phyloP scores from a whole-genome alignment of 1,140 invertebrate genomes.

The Trichonephila inaurata region DNA sequence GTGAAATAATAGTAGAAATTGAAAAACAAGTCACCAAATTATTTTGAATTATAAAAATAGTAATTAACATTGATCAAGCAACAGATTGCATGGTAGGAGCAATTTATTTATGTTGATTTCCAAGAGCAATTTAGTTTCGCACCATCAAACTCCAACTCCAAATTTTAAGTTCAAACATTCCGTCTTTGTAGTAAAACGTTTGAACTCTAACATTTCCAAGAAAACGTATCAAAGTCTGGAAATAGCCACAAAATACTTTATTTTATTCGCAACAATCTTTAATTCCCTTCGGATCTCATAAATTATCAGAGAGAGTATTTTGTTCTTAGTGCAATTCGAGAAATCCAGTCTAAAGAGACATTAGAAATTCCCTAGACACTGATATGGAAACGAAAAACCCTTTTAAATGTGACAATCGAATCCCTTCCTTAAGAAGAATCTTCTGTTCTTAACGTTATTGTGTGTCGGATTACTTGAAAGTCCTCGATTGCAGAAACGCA shows the following conservation, averaged over 20 bases:
- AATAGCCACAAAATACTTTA: not conserved
- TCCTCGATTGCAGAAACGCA: not conserved
- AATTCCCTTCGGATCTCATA: slow-evolving; percentile 13
- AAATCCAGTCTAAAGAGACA: slow-evolving; percentile 1
- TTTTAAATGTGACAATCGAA: slow-evolving; percentile 16
- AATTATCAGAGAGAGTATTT: slow-evolving; percentile 22
- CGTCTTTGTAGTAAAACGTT: not conserved
- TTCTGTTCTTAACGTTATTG: not conserved
- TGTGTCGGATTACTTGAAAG: slow-evolving; percentile 5
- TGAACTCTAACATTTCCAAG: not conserved
- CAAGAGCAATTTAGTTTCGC: too few relatives aligned
- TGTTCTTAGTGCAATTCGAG: slow-evolving; percentile 26
- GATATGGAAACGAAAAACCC: slow-evolving; percentile 17
- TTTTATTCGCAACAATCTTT: not conserved
- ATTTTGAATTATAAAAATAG: too few relatives aligned
- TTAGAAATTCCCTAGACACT: slow-evolving; percentile 18
- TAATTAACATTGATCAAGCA: too few relatives aligned
- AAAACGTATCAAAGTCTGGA: not conserved
- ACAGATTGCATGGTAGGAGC: too few relatives aligned
- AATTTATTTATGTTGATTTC: too few relatives aligned
- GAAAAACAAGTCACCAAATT: too few relatives aligned
- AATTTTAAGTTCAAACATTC: not conserved
- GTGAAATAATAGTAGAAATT: too few relatives aligned
- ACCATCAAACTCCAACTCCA: not conserved
- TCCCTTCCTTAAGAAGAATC: not conserved